Base-by-base conservation (phyloP, 2,888 invertebrate species). In the Xestia c-nigrum region DNA sequence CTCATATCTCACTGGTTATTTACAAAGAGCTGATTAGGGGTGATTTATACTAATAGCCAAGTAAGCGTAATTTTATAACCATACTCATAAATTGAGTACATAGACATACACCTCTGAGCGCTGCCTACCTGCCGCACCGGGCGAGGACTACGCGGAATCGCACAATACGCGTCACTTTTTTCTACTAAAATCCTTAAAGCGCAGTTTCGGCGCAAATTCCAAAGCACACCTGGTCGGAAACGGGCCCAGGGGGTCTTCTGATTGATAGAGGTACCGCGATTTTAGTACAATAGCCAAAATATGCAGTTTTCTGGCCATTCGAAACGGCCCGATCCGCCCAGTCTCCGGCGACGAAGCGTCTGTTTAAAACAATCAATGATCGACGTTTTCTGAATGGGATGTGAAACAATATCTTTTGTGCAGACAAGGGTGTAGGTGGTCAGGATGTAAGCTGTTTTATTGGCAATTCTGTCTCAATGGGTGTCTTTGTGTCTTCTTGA, bases 331-430 rank as follows among this genome's bases (percentile, higher is more conserved):
- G 71, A 43, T 52, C 24, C 79, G 55, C 89, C 71, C 76, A 83
- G 89, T 89, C 90, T 89, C 91, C 94, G 96, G 96, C 96, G 96
- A 93, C 96, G 93, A 85, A 82, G 91, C 92, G 96, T 96, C 96
- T 96, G 92, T 92, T 91, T 96, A 96, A 96, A 96, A 96, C 96
- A 96, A 96, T 96, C 96, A 96, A 95, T 96, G 96, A 95, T 94
- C 92, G 92, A 94, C 90, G 90, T 94, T 94, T 94, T 91, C 93
- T 96, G 96, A 96, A 96, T 96, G 96, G 94, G 85, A 86, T 78
- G 89, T 92, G 94, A 95, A 95, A 95, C 95, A 95, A 96, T 94
- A 93, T 89, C 91, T 90, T 93, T 94, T 93, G 90, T 91, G 87
- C 83, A 82, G 85, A 83, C 86, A 66, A 82, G 74, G 71, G 72